Percentiles rank a stretch among this genome's conserved stretches.
These are phyloP conservation scores for Dipus sagitta DNA, from an alignment of 2,797 vertebrate genomes.

Conservation along the genomic window DNA sequence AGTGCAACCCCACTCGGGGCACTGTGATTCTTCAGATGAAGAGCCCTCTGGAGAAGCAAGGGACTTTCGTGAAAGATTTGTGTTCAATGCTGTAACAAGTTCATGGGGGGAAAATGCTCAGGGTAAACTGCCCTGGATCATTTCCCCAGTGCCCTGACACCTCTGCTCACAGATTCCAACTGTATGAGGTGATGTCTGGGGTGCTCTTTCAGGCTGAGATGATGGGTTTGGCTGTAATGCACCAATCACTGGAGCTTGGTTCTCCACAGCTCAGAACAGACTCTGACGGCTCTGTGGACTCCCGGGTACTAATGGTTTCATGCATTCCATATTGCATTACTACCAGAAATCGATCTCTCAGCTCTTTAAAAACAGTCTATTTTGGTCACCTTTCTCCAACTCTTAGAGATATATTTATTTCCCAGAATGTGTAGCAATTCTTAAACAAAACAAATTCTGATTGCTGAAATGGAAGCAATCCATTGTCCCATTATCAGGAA, in stretches of 20 bases:
- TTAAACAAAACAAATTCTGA: conserved; percentile 70
- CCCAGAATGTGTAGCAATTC: conserved; percentile 70
- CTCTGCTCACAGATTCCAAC: background rate
- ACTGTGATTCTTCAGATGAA: background rate
- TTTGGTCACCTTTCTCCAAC: conserved; percentile 63
- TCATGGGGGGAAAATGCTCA: background rate
- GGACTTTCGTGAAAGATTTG: background rate
- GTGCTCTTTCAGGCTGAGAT: background rate
- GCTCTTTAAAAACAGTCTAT: conserved; percentile 74
- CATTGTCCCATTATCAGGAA: conserved; percentile 50
- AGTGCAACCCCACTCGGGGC: background rate
- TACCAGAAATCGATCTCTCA: conserved; percentile 72
- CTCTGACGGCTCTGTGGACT: background rate
- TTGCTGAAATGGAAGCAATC: conserved; percentile 71
- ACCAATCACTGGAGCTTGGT: background rate
- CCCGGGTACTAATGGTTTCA: conserved; percentile 62
- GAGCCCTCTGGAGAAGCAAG: background rate
- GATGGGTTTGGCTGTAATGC: background rate
- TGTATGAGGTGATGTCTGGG: background rate
- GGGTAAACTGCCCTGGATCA: background rate
- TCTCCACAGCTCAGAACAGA: conserved; percentile 59
- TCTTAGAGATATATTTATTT: conserved; percentile 77
- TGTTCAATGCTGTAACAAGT: background rate
- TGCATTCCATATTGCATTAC: conserved; percentile 62
- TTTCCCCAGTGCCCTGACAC: background rate